A percentile compares a stretch with the other conserved stretches of the same genome.
Conservation (phyloP, 23 tunicate genomes). For the Halocynthia roretzi region DNA sequence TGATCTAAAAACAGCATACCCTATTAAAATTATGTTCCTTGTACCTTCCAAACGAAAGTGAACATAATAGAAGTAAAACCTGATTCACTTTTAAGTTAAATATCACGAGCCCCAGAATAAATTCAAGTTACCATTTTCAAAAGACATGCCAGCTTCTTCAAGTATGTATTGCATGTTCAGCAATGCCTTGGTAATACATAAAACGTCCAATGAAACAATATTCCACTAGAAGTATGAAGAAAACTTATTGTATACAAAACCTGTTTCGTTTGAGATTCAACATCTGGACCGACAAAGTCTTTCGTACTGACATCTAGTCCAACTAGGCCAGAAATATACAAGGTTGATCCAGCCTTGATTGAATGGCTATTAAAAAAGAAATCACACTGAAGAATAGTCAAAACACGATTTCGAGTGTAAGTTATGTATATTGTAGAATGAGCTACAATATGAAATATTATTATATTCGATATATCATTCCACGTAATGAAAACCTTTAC, state of each 20-base stretch:
- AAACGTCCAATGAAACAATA: no score
- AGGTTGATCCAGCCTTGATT: slow-evolving; percentile 65
- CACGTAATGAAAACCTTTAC: no score
- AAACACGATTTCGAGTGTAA: no score
- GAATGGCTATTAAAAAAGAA: slow-evolving; percentile 46
- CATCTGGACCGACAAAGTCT: slow-evolving; percentile 61
- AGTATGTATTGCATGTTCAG: slow-evolving; percentile 59
- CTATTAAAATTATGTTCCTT: not conserved
- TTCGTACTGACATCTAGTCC: slow-evolving; percentile 60
- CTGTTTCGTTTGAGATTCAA: slow-evolving; percentile 80
- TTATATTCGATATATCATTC: not conserved
- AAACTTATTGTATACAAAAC: slow-evolving; percentile 11
- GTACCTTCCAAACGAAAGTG: no score
- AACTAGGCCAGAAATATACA: slow-evolving; percentile 93
- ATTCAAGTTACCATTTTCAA: slow-evolving; percentile 46
- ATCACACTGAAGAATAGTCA: no score
- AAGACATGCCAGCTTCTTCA: slow-evolving; percentile 56
- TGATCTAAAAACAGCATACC: not conserved
- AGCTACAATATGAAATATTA: not conserved
- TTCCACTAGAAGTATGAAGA: no score
- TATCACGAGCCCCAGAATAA: no score
- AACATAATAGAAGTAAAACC: not conserved
- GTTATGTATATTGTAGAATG: no score
- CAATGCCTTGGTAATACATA: slow-evolving; percentile 27
- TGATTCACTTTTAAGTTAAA: no score